These are phyloP conservation scores for Damaliscus lunatus DNA, from an alignment of 2,113 vertebrate genomes.

Conservation along the genomic window DNA sequence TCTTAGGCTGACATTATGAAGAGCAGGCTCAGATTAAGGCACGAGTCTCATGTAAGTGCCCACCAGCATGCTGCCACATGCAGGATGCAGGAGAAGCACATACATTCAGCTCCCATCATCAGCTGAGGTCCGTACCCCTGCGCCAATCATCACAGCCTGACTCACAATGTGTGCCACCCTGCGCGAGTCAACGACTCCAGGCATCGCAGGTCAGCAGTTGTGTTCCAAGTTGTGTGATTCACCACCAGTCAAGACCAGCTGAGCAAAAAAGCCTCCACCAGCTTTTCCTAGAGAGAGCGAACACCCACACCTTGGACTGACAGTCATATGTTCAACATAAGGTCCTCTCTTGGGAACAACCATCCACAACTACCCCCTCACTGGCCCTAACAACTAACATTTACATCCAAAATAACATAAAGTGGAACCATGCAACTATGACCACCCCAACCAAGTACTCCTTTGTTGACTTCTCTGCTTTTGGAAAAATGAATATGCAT, in stretches of 20 bases:
- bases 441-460: not conserved
- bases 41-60: conserved; percentile 48
- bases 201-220: not conserved
- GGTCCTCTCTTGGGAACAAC: not conserved
- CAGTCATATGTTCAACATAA: not conserved
- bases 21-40: conserved; percentile 73
- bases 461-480: not conserved
- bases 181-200: not conserved
- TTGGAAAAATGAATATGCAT: not conserved
- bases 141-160: conserved; percentile 70
- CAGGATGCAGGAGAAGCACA: conserved; percentile 47
- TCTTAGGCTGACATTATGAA: not conserved
- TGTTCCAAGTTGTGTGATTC: too few species aligned
- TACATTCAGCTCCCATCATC: conserved; percentile 69
- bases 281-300: not conserved
- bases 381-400: not conserved
- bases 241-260: not conserved
- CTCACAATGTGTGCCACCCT: not conserved
- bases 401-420: not conserved
- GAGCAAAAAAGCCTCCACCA: not conserved
- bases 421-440: not conserved
- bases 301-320: not conserved
- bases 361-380: not conserved
- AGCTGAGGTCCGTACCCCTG: conserved; percentile 73
- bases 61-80: conserved; percentile 52